These are phyloP conservation scores for Esox lucius DNA, from an alignment of 2,797 vertebrate genomes.

Conservation along the genomic window DNA sequence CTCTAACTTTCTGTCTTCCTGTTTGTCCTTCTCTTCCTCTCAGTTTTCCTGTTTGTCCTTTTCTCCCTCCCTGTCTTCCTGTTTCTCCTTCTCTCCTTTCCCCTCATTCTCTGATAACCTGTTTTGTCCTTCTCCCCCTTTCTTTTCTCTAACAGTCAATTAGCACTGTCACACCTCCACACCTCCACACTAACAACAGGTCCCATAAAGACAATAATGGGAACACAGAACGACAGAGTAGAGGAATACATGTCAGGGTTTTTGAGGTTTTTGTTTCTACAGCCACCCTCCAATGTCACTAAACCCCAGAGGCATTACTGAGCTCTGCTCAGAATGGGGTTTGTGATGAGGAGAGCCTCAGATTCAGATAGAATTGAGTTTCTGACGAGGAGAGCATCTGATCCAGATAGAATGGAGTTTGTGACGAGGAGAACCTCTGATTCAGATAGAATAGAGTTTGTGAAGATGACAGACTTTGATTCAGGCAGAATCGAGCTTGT, in stretches of 20 bases:
- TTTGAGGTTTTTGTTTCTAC: conserved; percentile 25
- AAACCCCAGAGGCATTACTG: not conserved
- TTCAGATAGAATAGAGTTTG: not conserved
- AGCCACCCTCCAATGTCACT: not conserved
- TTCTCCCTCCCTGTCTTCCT: not conserved
- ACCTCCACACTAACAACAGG: conserved; percentile 47
- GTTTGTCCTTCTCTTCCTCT: conserved; percentile 42
- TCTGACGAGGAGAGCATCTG: not conserved
- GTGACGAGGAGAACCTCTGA: not conserved
- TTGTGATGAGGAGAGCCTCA: not conserved
- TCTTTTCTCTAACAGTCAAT: conserved; percentile 50
- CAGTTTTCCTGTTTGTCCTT: not conserved
- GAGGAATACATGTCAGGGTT: conserved; percentile 8
- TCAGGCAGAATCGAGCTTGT: not conserved
- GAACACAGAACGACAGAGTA: conserved; percentile 16
- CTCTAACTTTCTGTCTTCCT: conserved; percentile 14
- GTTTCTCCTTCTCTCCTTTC: conserved; percentile 6
- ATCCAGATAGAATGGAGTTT: not conserved
- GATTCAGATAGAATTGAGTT: not conserved
- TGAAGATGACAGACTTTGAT: not conserved
- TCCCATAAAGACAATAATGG: conserved; percentile 39
- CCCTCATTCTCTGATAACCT: conserved; percentile 26
- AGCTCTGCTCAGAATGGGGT: not conserved
- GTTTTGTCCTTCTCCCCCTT: conserved; percentile 25
- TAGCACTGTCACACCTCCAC: conserved; percentile 42